Base-by-base conservation (phyloP, 2,113 vertebrate species). In the Gobio gobio region DNA sequence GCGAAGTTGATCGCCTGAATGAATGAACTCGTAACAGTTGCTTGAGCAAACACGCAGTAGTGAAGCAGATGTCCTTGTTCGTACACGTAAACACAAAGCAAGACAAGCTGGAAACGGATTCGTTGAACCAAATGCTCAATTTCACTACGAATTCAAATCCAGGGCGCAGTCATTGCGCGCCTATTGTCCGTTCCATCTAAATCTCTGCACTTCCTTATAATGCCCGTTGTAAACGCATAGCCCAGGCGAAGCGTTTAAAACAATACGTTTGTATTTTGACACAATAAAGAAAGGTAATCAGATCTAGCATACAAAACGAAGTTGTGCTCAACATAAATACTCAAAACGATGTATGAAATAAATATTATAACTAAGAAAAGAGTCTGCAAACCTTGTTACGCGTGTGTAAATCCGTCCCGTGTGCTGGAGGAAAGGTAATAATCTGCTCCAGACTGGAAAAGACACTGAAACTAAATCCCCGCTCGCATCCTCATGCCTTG, bases 401-500 rank as follows among this genome's bases (percentile, higher is more conserved):
- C 82, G 89, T 86, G 64, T 49, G 70, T 89, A 90, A 90, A 90
- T 90, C 91, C 86, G 88, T 84, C 84, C 84, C 58, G 87, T 88
- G 82, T 87, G 78, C 58, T 86, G 29, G 66, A 83, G 68, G 88
- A 90, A 88, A 89, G 77, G 89, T 85, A 90, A 86, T 90, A 90
- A 90, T 89, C 88, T 90, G 85, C 66, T 85, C 76, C 82, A 90
- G 88, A 86, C 91, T 85, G 89, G 75, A 90, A 91, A 90, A 90
- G 87, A 89, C 87, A 86, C 77, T 84, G 85, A 80, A 83, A 85
- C 89, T 86, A 88, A 91, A 88, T 89, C 84, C 83, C 72, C 47
- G 49, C 85, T 89, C 87, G 88, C 87, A 90, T 91, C 90, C 88
- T 90, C 88, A 54, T 75, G 87, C 89, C 89, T 87, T 83, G 70